phyloP scores from a whole-genome alignment of 2,113 vertebrate species.

The Ammodytes dubius region DNA sequence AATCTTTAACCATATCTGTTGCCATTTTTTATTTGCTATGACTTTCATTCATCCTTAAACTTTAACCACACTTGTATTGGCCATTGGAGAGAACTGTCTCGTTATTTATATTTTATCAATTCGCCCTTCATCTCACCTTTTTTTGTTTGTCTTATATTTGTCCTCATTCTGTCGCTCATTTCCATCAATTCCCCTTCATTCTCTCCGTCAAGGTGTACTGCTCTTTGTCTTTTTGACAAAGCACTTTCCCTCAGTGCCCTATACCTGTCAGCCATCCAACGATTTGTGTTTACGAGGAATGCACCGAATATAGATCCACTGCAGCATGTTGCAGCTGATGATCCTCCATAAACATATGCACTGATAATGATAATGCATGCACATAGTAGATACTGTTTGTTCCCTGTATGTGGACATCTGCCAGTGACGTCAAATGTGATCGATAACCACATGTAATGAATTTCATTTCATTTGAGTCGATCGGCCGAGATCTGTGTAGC shows the following conservation, averaged over 20 bases:
- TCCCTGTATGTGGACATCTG: background rate
- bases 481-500: background rate
- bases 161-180: constrained; percentile 6
- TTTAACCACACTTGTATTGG: background rate
- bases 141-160: background rate
- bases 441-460: constrained; percentile 20
- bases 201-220: background rate
- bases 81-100: background rate
- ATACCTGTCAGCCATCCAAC: constrained; percentile 12
- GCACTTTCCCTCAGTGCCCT: background rate
- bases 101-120: constrained; percentile 6
- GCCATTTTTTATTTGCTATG: background rate
- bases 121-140: background rate
- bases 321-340: constrained; percentile 2
- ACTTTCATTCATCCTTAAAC: background rate
- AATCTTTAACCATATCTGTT: too few species aligned
- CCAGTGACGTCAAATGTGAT: constrained; percentile 31
- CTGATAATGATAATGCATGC: constrained; percentile 40
- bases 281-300: constrained; percentile 6
- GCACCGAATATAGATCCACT: background rate
- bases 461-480: constrained; percentile 10
- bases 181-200: background rate
- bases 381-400: background rate
- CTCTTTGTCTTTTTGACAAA: background rate
- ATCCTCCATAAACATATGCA: constrained; percentile 6